Percentiles rank a stretch among this genome's conserved stretches.
These are phyloP conservation scores for Leuciscus idus DNA, from an alignment of 2,113 vertebrate genomes.

Conservation along the genomic window DNA sequence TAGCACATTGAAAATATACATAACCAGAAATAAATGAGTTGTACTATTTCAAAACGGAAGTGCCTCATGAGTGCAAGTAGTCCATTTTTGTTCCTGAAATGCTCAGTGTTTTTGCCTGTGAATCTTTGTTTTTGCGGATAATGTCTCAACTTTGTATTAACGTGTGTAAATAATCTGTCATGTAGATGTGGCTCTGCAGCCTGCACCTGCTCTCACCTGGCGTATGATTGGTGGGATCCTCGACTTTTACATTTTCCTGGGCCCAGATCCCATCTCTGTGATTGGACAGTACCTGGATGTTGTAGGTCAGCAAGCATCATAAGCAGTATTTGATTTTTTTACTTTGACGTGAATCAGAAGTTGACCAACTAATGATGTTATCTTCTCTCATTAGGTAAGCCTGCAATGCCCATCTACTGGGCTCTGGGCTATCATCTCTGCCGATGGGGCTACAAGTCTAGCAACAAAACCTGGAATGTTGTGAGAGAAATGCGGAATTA, in stretches of 20 bases:
- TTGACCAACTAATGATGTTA: background rate
- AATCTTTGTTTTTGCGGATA: background rate
- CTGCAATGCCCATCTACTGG: slow-evolving; percentile 86
- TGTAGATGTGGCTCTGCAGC: slow-evolving; percentile 85
- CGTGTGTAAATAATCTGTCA: background rate
- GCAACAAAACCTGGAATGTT: slow-evolving; percentile 80
- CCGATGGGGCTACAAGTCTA: slow-evolving; percentile 85
- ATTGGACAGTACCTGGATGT: slow-evolving; percentile 85
- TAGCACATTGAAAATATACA: too few species aligned
- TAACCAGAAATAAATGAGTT: too few species aligned
- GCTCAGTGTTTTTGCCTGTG: background rate
- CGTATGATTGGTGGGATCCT: slow-evolving; percentile 86
- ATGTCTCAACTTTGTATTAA: background rate
- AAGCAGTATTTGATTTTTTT: background rate
- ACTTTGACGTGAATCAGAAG: background rate
- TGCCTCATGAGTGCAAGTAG: too few species aligned
- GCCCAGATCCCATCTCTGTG: slow-evolving; percentile 77
- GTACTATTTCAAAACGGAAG: too few species aligned
- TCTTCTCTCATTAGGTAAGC: slow-evolving; percentile 67
- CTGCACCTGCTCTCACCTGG: slow-evolving; percentile 85
- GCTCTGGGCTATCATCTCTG: slow-evolving; percentile 88
- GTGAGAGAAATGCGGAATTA: slow-evolving; percentile 81
- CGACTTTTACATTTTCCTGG: slow-evolving; percentile 88
- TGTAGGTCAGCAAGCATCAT: slow-evolving; percentile 76
- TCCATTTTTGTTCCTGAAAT: background rate